phyloP scores from a whole-genome alignment of 1,140 invertebrate genomes.

The Sycophaga agraensis region DNA sequence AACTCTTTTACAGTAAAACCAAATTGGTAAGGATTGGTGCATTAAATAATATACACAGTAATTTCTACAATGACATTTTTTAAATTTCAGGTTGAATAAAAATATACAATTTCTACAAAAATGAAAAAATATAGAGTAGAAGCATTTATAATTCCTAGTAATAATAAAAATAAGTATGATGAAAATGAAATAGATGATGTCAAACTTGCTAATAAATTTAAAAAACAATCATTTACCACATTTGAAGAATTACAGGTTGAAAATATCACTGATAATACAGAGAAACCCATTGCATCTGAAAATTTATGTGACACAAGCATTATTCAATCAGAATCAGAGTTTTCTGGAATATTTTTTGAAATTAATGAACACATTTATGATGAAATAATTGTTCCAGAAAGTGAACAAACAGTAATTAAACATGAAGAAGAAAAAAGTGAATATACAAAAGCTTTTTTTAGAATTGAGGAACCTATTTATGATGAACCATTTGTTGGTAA shows the following conservation, averaged over 20 bases:
- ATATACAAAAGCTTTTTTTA: conserved; percentile 21
- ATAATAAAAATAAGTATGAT: not conserved
- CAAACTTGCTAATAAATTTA: conserved; percentile 25
- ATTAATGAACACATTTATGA: conserved; percentile 23
- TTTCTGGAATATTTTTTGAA: conserved; percentile 26
- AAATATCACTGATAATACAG: not conserved
- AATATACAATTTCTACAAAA: too few relatives aligned
- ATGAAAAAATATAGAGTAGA: conserved; percentile 45
- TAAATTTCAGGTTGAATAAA: too few relatives aligned
- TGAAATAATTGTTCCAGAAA: conserved; percentile 13
- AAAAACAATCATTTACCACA: conserved; percentile 8
- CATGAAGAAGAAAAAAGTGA: conserved; percentile 7
- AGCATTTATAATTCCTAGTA: conserved; percentile 44
- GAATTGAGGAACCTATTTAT: conserved; percentile 39
- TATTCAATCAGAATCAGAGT: conserved; percentile 6
- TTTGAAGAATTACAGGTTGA: conserved; percentile 3
- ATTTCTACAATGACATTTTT: too few relatives aligned
- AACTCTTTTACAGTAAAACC: too few relatives aligned
- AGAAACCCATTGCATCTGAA: not conserved
- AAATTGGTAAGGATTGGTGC: too few relatives aligned
- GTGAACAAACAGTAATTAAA: too few relatives aligned
- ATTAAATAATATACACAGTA: too few relatives aligned
- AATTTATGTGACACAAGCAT: not conserved
- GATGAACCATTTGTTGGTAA: conserved; percentile 42
- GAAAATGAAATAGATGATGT: conserved; percentile 28